Evolutionary conservation across 1,140 invertebrate species (phyloP).

Genomic region (Penaeus japonicus): DNA sequence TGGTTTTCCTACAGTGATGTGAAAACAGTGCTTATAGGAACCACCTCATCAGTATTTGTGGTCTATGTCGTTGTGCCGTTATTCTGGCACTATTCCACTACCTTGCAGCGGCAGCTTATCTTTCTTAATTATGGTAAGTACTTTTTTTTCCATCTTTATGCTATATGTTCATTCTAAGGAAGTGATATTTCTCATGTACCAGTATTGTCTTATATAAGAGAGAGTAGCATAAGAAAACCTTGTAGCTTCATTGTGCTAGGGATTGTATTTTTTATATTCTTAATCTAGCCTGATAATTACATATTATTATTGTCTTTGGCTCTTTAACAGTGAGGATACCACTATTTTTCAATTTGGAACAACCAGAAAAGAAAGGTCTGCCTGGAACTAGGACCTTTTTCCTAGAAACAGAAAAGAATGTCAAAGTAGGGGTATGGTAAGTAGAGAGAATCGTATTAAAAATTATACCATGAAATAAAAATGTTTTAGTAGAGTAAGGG

Average conservation of each 20-base stretch:
- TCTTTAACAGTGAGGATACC: neutral
- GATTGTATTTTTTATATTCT: too few species aligned
- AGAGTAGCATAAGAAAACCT: too few species aligned
- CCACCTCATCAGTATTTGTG: neutral
- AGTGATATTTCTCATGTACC: neutral
- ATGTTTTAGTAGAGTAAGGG: too few species aligned
- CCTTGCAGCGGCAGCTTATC: neutral
- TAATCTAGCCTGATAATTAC: too few species aligned
- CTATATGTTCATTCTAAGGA: neutral
- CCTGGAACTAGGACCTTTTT: conserved; percentile 36
- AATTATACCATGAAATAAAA: neutral
- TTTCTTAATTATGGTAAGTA: neutral
- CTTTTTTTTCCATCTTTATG: neutral
- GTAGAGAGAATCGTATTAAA: neutral
- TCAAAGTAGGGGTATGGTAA: conserved; percentile 32
- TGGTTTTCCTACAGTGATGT: too few species aligned
- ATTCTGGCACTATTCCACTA: neutral
- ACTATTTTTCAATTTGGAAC: neutral
- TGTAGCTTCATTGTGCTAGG: too few species aligned
- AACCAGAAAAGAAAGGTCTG: conserved; percentile 19
- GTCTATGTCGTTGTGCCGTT: neutral
- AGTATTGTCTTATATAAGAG: too few species aligned
- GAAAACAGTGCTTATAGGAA: too few species aligned
- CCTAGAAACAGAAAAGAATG: conserved; percentile 26
- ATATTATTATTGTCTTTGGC: too few species aligned